Evolutionary conservation across 2,797 vertebrate species (phyloP), one percentile per base, ranked within the genome.

Genomic region (Hemibagrus guttatus): DNA sequence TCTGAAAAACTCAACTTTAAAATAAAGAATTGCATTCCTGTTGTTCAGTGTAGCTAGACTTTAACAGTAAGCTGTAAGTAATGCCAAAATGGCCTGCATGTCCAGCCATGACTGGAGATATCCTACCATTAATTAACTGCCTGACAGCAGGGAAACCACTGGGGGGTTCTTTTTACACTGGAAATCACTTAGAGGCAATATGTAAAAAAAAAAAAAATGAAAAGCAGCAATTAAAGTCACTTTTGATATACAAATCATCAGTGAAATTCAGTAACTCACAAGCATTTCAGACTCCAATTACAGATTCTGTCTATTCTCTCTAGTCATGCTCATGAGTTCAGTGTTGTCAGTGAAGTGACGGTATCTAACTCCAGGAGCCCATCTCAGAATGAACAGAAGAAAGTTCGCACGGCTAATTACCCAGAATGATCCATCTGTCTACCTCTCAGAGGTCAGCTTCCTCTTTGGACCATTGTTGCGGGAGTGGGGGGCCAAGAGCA

Each of bases 391-490:
- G 87, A 91, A 89, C 89, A 86, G 74, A 81, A 39, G 63, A 84
- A 82, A 28, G 49, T 52, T 42, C 61, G 82, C 56, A 61, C 58
- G 81, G 83, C 74, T 31, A 93, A 92, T 93, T 89, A 94, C 86
- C 89, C 85, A 74, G 80, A 49, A 87, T 88, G 90, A 92, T 92
- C 87, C 90, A 89, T 92, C 89, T 88, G 87, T 85, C 90, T 85
- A 86, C 89, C 89, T 90, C 74, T 78, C 85, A 3, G 86, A 91
- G 92, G 93, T 93, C 92, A 91, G 75, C 80, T 89, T 90, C 85
- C 88, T 90, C 89, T 89, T 84, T 85, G 85, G 84, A 90, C 64
- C 31, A 35, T 39, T 79, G 89, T 89, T 54, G 71, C 90, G 86
- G 90, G 87, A 87, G 91, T 87, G 71, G 56, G 68, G 31, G 61